Conservation (phyloP, 2,113 vertebrate genomes). For the Suncus etruscus region DNA sequence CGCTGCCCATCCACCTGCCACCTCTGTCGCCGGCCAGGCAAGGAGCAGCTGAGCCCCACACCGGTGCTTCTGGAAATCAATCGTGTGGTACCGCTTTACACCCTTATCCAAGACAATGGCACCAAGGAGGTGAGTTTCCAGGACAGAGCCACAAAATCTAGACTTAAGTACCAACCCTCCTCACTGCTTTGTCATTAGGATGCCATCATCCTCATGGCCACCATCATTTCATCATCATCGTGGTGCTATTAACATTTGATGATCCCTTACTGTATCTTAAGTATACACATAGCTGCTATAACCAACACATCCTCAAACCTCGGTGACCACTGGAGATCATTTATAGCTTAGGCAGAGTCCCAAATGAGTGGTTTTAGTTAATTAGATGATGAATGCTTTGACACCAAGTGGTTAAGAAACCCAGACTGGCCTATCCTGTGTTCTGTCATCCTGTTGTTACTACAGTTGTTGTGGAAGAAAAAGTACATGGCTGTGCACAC, state of each 20-base stretch:
- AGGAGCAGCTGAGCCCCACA: slow-evolving; percentile 93
- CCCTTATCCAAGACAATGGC: slow-evolving; percentile 95
- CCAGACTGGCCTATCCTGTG: not conserved
- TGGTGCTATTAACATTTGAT: not conserved
- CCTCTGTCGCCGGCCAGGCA: slow-evolving; percentile 93
- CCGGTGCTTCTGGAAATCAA: slow-evolving; percentile 97
- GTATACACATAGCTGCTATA: not conserved
- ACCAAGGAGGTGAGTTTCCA: slow-evolving; percentile 95
- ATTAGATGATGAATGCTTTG: not conserved
- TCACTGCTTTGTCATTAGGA: not conserved
- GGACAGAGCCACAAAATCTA: rapidly evolving
- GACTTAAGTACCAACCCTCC: not conserved
- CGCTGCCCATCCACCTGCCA: slow-evolving; percentile 96
- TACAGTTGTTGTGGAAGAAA: not conserved
- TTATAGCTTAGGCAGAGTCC: not conserved
- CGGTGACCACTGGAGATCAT: not conserved
- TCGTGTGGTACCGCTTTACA: slow-evolving; percentile 94
- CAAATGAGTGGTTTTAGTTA: not conserved
- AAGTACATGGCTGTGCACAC: not conserved
- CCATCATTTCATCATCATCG: no score
- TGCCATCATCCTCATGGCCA: not conserved
- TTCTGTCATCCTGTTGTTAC: not conserved
- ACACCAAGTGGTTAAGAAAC: not conserved
- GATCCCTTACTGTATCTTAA: not conserved
- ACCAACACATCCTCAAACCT: not conserved